Base-by-base conservation (phyloP, 2,113 vertebrate species). In the Calyptomena viridis region DNA sequence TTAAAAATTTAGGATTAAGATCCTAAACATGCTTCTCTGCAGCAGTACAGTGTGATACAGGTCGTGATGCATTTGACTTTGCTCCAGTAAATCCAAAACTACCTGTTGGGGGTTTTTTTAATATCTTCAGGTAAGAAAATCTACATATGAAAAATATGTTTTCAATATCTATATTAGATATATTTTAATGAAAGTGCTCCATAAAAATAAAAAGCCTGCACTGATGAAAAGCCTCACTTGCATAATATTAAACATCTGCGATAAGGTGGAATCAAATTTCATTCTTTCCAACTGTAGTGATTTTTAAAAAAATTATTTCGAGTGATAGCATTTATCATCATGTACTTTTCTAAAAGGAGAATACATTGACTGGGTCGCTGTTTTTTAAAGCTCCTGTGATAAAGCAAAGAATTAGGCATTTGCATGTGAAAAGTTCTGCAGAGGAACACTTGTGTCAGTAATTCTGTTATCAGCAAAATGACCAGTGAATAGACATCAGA, bases 241-340 rank as follows among this genome's bases (percentile, higher is more conserved):
- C 40, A 59, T 67, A 76, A 85, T 16, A 87, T 49, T 56, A 73
- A 75, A 60, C 31, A 50, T 12, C 62, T 58, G 53, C 69, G 50
- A 87, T 78, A 56, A 94, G 73, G 58, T 76, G 23, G 69, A 94
- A 95, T 92, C 91, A 92, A 58, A 75, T 86, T 47, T 89, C 84
- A 75, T 94, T 95, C 68, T 89, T 96, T 67, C 40, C 64, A 84
- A 31, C 19, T 37, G 30, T 5, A 90, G 30, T 19, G 55, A 58
- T 53, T 81, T 80, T 19, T 5, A 1, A 21, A 47, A 83, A 68
- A 82, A 85, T 71, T 68, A 87, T 87, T 90, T 92, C 73, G 76
- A 72, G 23, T 44, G 67, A 79, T 59, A 87, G 62, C 74, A 78
- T 89, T 94, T 87, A 89, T 90, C 92, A 90, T 81, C 73, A 91